Base-by-base conservation (phyloP, 2,113 vertebrate genomes). In the Nibea coibor region DNA sequence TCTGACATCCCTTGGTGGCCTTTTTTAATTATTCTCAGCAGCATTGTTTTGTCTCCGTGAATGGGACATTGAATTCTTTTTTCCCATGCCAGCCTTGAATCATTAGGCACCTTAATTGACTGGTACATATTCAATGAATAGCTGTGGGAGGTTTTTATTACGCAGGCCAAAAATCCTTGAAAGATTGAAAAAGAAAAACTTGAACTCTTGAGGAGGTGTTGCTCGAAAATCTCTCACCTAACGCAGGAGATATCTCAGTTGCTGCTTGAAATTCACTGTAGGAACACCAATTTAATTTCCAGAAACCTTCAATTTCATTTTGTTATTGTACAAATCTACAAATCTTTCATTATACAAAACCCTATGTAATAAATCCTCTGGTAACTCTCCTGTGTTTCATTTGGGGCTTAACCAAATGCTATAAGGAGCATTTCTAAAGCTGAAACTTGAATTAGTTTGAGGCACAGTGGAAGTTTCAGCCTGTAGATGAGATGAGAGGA, bases 121-220 rank as follows among this genome's bases (percentile, higher is more conserved):
- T 65, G 24, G 15, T 31, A 77, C 58, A 57, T 48, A 53, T 42
- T 56, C 65, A 67, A 51, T 73, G 62, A 42, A 81, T 80, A 24
- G 59, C 64, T 45, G 47, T 26, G 12, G 24, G 42, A 50, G 61
- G 62, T 56, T 82, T 39, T 67, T 19, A 79, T 47, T 72, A 75
- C 65, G 15, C 16, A 11, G 19, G 61, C 35, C 47, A 45, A 57
- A 35, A 72, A 74, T 51, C 42, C 47, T 58, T 64, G 31, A 73
- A 68, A 58, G 22, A 57, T 42, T 72, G 22, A 26, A 39, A 71
- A 31, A 28, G 24, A 51, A 53, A 53, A 39, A 39, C 35, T n/a
- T 31, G 4, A 62, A 68, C 56, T 58, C 31, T 45, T 48, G 53
- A 19, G 53, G n/a, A 56, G 70, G 71, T 20, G 43, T 66, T 56